Conservation (phyloP, 30 jellyfish, hydroid and myxozoan species). For the Haliclystus octoradiatus region DNA sequence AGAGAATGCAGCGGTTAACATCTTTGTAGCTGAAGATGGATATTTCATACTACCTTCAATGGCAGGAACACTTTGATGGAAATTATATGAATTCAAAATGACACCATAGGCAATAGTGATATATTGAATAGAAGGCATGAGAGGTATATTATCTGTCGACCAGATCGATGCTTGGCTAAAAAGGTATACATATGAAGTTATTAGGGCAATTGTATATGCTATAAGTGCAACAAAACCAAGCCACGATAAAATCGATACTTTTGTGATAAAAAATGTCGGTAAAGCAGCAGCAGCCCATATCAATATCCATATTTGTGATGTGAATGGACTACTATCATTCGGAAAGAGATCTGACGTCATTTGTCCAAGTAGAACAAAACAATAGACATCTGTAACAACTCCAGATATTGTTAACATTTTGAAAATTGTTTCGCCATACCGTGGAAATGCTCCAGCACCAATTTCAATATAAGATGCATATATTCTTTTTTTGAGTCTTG, state of each 20-base stretch:
- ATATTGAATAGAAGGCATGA: slow-evolving; percentile 8
- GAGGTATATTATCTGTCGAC: slow-evolving; percentile 23
- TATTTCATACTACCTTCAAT: slow-evolving; percentile 69
- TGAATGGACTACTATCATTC: neutral
- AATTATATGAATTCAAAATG: slow-evolving; percentile 50
- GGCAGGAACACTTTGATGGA: slow-evolving; percentile 62
- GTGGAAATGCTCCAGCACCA: slow-evolving; percentile 23
- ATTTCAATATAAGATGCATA: slow-evolving; percentile 35
- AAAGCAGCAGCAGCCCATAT: slow-evolving; percentile 51
- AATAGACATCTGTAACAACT: slow-evolving; percentile 31
- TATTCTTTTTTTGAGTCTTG: slow-evolving; percentile 31
- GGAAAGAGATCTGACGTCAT: slow-evolving; percentile 16
- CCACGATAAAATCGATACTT: slow-evolving; percentile 71
- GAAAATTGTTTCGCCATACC: slow-evolving; percentile 22
- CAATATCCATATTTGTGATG: slow-evolving; percentile 10
- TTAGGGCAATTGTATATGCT: slow-evolving; percentile 26
- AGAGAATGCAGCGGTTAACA: slow-evolving; percentile 23
- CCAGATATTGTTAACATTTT: slow-evolving; percentile 35
- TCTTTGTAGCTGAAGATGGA: slow-evolving; percentile 21
- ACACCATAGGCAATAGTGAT: slow-evolving; percentile 61
- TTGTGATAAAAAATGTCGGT: slow-evolving; percentile 47
- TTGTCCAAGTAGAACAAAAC: slow-evolving; percentile 42
- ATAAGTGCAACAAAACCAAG: slow-evolving; percentile 52
- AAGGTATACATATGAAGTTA: slow-evolving; percentile 19
- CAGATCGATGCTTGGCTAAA: slow-evolving; percentile 13